Evolutionary conservation across 2,797 vertebrate genomes (phyloP).

Genomic region (Lophotriccus pileatus): DNA sequence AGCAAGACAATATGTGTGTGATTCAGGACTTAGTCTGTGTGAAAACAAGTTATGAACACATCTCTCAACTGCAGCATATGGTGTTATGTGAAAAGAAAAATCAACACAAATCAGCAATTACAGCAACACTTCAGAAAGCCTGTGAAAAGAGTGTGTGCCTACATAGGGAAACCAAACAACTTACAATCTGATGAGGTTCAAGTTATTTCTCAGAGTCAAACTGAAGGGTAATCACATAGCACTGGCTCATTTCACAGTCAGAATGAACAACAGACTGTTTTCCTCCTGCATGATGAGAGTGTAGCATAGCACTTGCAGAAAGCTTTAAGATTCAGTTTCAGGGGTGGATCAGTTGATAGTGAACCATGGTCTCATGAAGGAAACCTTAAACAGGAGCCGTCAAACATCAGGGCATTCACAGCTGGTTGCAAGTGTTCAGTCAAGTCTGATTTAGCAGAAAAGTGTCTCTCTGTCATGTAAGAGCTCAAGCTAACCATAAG

Average conservation of each 20-base stretch:
- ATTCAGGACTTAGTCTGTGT: neutral
- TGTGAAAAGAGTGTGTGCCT: constrained; percentile 1
- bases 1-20: neutral
- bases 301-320: constrained; percentile 48
- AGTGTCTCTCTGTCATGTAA: neutral
- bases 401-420: constrained; percentile 45
- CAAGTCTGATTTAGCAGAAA: constrained; percentile 37
- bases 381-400: constrained; percentile 50
- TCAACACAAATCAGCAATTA: constrained; percentile 67
- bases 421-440: constrained; percentile 33
- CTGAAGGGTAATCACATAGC: constrained; percentile 56
- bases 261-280: constrained; percentile 48
- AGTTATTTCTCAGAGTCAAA: constrained; percentile 48
- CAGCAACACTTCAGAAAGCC: constrained; percentile 57
- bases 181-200: constrained; percentile 39
- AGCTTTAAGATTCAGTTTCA: constrained; percentile 63
- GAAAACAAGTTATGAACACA: constrained; percentile 49
- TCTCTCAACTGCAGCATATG: constrained; percentile 35
- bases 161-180: constrained; percentile 21
- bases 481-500: neutral
- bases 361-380: constrained; percentile 14
- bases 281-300: constrained; percentile 4
- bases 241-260: constrained; percentile 61
- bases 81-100: constrained; percentile 52
- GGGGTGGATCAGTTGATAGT: constrained; percentile 17